Conservation (phyloP, 2,888 invertebrate species). For the Lochmaea capreae region DNA sequence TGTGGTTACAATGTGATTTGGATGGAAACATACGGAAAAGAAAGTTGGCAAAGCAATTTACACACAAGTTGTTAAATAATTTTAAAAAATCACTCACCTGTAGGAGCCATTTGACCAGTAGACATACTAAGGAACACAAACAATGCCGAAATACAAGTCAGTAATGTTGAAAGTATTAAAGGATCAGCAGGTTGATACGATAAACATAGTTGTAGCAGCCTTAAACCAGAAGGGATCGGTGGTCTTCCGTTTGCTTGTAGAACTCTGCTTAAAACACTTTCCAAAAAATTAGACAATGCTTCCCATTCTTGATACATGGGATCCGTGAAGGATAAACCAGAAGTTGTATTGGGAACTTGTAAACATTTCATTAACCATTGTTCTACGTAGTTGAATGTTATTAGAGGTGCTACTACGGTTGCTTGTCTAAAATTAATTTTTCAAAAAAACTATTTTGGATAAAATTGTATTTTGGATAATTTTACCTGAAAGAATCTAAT, state of each 20-base stretch:
- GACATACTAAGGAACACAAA: conserved; percentile 92
- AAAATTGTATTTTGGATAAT: conserved; percentile 3
- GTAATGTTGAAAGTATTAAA: conserved; percentile 81
- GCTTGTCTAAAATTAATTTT: conserved; percentile 71
- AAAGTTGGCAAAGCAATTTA: too few species aligned
- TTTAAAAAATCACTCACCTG: conserved; percentile 50
- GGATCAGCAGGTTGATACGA: conserved; percentile 82
- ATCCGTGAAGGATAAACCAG: conserved; percentile 68
- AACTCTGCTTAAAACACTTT: conserved; percentile 85
- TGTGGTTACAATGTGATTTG: too few species aligned
- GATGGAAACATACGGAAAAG: too few species aligned
- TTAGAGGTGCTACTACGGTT: conserved; percentile 82
- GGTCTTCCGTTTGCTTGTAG: conserved; percentile 80
- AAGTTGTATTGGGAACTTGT: conserved; percentile 65
- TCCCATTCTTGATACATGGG: conserved; percentile 88
- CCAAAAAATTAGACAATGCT: conserved; percentile 80
- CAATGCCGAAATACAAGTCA: conserved; percentile 93
- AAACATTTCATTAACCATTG: conserved; percentile 84
- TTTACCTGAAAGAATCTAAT: conserved; percentile 82
- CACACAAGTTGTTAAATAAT: too few species aligned
- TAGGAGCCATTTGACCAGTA: conserved; percentile 78
- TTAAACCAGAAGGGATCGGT: conserved; percentile 79
- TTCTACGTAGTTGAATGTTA: conserved; percentile 86
- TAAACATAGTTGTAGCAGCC: conserved; percentile 83
- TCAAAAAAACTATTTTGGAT: neutral